These are phyloP conservation scores for Trichoplusia ni DNA, from an alignment of 1,140 invertebrate genomes.

Conservation along the genomic window DNA sequence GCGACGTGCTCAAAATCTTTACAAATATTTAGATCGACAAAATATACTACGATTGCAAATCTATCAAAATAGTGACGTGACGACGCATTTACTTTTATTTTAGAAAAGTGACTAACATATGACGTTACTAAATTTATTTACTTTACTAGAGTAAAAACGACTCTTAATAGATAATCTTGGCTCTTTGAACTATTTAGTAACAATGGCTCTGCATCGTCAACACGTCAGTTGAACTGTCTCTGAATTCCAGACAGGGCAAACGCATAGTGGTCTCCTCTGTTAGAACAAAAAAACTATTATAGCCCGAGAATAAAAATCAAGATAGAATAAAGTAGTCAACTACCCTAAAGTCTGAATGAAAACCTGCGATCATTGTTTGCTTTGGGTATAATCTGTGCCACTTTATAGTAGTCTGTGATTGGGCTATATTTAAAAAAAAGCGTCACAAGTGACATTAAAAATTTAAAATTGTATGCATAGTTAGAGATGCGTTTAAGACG, in stretches of 20 bases:
- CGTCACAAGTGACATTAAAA: no score
- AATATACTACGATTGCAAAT: conserved; percentile 1
- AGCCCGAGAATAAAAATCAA: background rate
- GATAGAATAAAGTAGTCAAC: background rate
- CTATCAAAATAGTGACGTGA: conserved; percentile 75
- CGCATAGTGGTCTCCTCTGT: background rate
- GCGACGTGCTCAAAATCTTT: no score
- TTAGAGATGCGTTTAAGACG: no score
- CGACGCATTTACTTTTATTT: no score
- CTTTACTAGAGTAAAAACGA: no score
- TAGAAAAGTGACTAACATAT: no score
- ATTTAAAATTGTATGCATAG: no score
- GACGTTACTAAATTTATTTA: background rate
- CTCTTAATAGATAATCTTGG: no score
- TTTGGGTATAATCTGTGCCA: no score
- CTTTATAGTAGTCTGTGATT: no score
- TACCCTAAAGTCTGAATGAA: background rate
- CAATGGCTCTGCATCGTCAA: background rate
- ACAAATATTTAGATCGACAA: conserved; percentile 28
- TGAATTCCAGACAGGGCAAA: background rate
- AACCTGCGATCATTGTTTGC: no score
- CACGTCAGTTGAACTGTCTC: background rate
- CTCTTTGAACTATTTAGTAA: conserved; percentile 7
- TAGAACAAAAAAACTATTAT: background rate
- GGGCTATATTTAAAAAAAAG: no score